phyloP scores from a whole-genome alignment of 2,113 vertebrate species.

The Motacilla tschutschensis region DNA sequence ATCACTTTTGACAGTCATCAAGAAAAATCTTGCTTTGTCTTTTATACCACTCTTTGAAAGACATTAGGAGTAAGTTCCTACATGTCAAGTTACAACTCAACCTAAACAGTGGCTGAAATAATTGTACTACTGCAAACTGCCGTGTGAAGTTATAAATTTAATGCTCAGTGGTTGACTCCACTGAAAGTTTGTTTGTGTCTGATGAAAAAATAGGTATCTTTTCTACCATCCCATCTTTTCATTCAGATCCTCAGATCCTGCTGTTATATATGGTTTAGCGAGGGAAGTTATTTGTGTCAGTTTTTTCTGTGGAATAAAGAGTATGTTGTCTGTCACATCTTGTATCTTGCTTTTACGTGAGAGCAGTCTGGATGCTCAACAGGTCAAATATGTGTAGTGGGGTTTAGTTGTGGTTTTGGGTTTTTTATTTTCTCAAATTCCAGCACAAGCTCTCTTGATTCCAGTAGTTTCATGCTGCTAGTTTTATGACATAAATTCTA shows the following conservation, averaged over 20 bases:
- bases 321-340: background rate
- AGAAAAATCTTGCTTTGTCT: no score
- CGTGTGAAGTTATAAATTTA: no score
- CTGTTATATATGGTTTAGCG: accelerated
- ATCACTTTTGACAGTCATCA: no score
- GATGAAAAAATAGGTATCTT: background rate
- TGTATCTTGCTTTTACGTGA: background rate
- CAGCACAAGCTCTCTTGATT: background rate
- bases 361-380: no score
- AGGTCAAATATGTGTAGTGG: background rate
- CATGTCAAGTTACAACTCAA: no score
- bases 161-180: no score
- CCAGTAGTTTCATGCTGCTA: background rate
- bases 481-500: background rate
- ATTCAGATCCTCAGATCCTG: background rate
- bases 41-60: no score
- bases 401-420: background rate
- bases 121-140: no score
- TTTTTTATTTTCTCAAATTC: background rate
- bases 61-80: no score
- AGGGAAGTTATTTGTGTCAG: background rate
- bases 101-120: no score
- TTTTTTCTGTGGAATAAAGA: background rate
- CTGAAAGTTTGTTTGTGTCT: background rate
- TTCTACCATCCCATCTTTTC: background rate